These are phyloP conservation scores for Argyrosomus japonicus DNA, from an alignment of 2,113 vertebrate genomes.

Conservation along the genomic window DNA sequence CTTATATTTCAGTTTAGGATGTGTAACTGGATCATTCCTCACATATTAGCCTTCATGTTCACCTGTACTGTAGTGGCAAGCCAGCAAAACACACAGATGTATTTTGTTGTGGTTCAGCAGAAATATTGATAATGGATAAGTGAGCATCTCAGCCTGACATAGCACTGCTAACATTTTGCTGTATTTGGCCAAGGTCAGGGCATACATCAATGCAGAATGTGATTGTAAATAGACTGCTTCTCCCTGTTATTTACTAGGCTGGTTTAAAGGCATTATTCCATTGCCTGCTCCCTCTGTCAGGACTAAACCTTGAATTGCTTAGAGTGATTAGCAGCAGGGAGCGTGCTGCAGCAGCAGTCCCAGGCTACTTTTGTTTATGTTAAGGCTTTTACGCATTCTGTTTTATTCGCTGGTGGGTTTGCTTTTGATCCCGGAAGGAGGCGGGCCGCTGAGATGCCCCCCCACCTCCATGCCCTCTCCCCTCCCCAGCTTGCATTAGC, in stretches of 20 bases:
- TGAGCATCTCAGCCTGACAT: slow-evolving; percentile 26
- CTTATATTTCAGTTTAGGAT: slow-evolving; percentile 21
- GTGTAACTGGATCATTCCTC: slow-evolving; percentile 29
- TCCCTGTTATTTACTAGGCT: slow-evolving; percentile 70
- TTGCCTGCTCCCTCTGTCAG: slow-evolving; percentile 58
- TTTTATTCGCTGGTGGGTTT: slow-evolving; percentile 71
- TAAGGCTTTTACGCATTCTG: slow-evolving; percentile 79
- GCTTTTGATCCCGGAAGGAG: slow-evolving; percentile 81
- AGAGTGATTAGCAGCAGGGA: slow-evolving; percentile 77
- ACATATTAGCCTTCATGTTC: background rate
- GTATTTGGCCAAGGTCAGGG: slow-evolving; percentile 55
- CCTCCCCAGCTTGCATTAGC: slow-evolving; percentile 46
- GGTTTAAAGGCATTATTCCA: slow-evolving; percentile 69
- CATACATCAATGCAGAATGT: slow-evolving; percentile 60
- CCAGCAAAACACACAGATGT: slow-evolving; percentile 25
- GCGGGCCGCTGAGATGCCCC: slow-evolving; percentile 55
- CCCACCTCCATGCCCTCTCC: slow-evolving; percentile 22
- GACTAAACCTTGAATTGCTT: slow-evolving; percentile 72
- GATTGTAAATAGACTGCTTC: slow-evolving; percentile 65
- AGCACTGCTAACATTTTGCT: slow-evolving; percentile 42
- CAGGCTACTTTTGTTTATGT: slow-evolving; percentile 80
- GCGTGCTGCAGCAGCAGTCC: slow-evolving; percentile 68
- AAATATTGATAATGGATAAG: slow-evolving; percentile 46
- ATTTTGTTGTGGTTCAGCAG: slow-evolving; percentile 27
- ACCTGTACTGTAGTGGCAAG: slow-evolving; percentile 19